Evolutionary conservation across 2,888 invertebrate species (phyloP), one percentile per base, ranked within the genome.

Genomic region (Brachyptera risi): DNA sequence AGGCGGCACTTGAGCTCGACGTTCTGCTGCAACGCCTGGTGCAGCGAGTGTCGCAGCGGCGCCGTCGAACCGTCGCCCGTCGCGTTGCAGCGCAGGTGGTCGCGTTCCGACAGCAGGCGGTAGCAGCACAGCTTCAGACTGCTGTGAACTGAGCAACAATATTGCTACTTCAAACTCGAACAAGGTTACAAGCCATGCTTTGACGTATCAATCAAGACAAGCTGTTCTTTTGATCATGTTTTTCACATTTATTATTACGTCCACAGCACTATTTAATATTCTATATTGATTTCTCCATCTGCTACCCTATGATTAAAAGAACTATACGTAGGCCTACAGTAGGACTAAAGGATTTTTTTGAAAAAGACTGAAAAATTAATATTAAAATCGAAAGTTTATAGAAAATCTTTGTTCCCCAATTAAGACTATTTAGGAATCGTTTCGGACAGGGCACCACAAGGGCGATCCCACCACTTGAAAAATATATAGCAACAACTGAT

Each of bases 11-110:
- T 82, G 68, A 90, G 77, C 70, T 90, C 88, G 63, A 82, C 81
- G 75, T 90, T 90, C 75, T 90, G 90, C 65, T 88, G 86, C 62
- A 88, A 72, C 0, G 87, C 86, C 66, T 87, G 80, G 64, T 78
- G 79, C 50, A 87, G 79, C 71, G 83, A 83, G 58, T 80, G 79
- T 15, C 84, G 75, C 0, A 86, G 73, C 3, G 81, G 80, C 1
- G 83, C 77, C 65, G 81, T 69, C 75, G 78, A 54, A 74, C 68
- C 13, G 74, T 76, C 1, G 79, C 11, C 17, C 37, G 23, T 62
- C 62, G 19, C 59, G 26, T 19, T 66, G 64, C 17, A 68, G 67
- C 13, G 67, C 63, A 51, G 69, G 67, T 64, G 79, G 51, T 85
- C 81, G 13, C 86, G 77, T 71, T 84, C 84, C 2, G 74, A 74